Evolutionary conservation across 2,797 vertebrate genomes (phyloP), one percentile per base, ranked within the genome.

Genomic region (Neosilurus hyrtlii): DNA sequence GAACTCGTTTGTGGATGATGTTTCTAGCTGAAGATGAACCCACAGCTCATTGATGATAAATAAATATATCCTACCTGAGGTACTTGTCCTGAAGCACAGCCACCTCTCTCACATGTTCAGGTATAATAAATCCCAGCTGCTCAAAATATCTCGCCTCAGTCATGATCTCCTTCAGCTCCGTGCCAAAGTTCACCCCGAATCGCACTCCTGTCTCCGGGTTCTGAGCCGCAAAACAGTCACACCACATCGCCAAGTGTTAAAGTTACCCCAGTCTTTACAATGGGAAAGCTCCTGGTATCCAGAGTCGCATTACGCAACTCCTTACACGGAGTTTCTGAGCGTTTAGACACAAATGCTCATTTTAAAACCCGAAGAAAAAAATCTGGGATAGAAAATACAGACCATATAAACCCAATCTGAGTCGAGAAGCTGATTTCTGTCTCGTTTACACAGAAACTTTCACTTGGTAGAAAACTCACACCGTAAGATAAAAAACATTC

Each of bases 121-220:
- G 95, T 57, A 98, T 85, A 37, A 90, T 22, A 88, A 95, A 94
- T 0, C 94, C 95, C 43, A 97, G 89, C 4, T 93, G 92, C 65
- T 94, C 93, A 89, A 99, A 91, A 88, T 94, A 92, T 57, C 95
- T 96, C 16, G 96, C 87, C 91, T 99, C 98, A 2, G 80, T 90
- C 14, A 98, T 96, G 0, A 96, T 94, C 91, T 96, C 95, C 70
- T 71, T 93, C 35, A 99, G 91, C 71, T 90, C 77, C 0, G 93
- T 94, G n/a, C 95, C 89, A 92, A 97, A 97, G 89, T 98, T 97
- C 57, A 98, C 93, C 1, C 30, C 2, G 9, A 94, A 98, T 10
- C 5, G 62, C 0, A 89, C 0, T 1, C 9, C 85, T 77, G 62
- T 92, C 43, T 92, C 63, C 12, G 26, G 56, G 22, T 85, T 4